Percentiles rank a stretch among this genome's conserved stretches.
phyloP scores from a whole-genome alignment of 2,113 vertebrate genomes.

The Melanotaenia duboulayi region DNA sequence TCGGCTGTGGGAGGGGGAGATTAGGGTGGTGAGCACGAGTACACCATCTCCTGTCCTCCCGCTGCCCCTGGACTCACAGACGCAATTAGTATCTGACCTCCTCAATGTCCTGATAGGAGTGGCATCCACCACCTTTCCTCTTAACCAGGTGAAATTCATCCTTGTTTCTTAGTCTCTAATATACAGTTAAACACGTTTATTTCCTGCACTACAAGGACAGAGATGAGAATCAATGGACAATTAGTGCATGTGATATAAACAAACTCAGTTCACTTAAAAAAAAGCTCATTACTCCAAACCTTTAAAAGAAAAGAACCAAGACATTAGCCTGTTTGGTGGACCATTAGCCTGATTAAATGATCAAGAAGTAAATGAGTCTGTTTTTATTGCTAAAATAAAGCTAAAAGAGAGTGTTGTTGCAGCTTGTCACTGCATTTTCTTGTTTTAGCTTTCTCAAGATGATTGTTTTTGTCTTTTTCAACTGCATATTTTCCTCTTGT shows the following conservation, averaged over 20 bases:
- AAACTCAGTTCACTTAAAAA: conserved; percentile 29
- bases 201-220: conserved; percentile 6
- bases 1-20: conserved; percentile 86
- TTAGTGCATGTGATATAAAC: conserved; percentile 31
- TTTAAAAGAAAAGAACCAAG: conserved; percentile 4
- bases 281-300: conserved; percentile 20
- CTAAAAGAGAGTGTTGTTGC: conserved; percentile 31
- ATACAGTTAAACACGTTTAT: conserved; percentile 16
- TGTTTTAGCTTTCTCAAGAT: conserved; percentile 33
- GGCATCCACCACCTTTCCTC: conserved; percentile 90
- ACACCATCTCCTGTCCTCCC: conserved; percentile 80
- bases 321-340: too few species aligned
- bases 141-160: conserved; percentile 82
- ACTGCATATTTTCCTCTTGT: conserved; percentile 9
- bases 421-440: conserved; percentile 46
- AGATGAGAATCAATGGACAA: conserved; percentile 28
- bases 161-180: conserved; percentile 22
- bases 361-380: conserved; percentile 32
- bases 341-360: conserved; percentile 28
- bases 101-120: conserved; percentile 95
- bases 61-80: conserved; percentile 86
- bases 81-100: conserved; percentile 90
- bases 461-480: conserved; percentile 14
- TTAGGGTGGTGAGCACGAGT: conserved; percentile 85
- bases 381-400: conserved; percentile 31